phyloP scores from a whole-genome alignment of 2,113 vertebrate genomes.

The Epinephelus moara region DNA sequence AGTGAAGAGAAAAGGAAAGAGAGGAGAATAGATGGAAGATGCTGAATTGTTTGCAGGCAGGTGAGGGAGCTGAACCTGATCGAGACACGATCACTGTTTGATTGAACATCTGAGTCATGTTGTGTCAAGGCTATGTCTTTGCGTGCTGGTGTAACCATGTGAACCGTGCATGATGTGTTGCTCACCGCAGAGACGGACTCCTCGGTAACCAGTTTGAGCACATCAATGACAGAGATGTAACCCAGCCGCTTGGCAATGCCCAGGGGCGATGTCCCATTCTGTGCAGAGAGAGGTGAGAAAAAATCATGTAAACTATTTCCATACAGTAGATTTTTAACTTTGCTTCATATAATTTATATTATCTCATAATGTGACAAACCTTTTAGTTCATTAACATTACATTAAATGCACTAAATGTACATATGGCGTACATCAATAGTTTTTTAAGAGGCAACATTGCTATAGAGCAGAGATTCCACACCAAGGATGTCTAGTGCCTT shows the following conservation, averaged over 20 bases:
- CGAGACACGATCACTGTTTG: not conserved
- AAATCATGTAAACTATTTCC: not conserved
- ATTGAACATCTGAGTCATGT: constrained; percentile 24
- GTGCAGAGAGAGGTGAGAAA: constrained; percentile 17
- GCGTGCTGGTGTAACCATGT: constrained; percentile 23
- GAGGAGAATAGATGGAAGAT: not conserved
- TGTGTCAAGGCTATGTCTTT: constrained; percentile 18
- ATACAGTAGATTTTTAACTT: not conserved
- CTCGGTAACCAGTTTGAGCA: constrained; percentile 95
- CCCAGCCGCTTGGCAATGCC: constrained; percentile 95
- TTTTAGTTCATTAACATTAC: not conserved
- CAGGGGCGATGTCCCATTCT: constrained; percentile 96
- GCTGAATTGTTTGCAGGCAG: constrained; percentile 6
- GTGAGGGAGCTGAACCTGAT: constrained; percentile 29
- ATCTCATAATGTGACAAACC: too few species aligned
- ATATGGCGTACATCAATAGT: not conserved
- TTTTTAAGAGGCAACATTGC: not conserved
- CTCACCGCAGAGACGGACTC: constrained; percentile 89
- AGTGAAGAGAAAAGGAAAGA: not conserved
- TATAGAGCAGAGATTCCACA: too few species aligned
- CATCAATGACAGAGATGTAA: constrained; percentile 98
- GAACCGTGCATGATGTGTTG: constrained; percentile 22
- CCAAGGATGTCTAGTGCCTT: not conserved
- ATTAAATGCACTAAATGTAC: not conserved
- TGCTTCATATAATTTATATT: too few species aligned